Evolutionary conservation across 2,888 invertebrate genomes (phyloP).

Genomic region (Conomelus anceps): DNA sequence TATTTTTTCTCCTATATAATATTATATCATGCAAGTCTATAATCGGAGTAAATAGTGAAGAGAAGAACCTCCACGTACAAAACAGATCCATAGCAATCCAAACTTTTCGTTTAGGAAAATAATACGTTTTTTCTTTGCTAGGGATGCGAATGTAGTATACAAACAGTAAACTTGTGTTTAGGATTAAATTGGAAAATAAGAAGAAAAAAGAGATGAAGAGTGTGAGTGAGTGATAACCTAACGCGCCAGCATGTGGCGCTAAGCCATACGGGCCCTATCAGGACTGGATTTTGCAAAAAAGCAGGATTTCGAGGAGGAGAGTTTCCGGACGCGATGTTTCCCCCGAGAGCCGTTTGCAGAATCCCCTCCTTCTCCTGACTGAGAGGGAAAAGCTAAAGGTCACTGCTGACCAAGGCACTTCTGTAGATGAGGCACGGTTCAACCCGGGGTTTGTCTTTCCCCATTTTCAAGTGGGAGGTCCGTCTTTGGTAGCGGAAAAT

Average conservation of each 20-base stretch:
- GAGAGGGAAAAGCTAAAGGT: background rate
- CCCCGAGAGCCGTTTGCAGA: background rate
- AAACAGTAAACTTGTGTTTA: background rate
- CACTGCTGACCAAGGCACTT: background rate
- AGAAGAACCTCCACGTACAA: too few species aligned
- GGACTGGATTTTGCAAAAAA: background rate
- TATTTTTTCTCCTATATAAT: too few species aligned
- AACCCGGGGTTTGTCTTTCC: background rate
- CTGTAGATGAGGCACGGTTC: background rate
- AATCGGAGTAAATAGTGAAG: too few species aligned
- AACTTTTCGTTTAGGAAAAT: background rate
- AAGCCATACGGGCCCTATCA: background rate
- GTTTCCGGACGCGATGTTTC: background rate
- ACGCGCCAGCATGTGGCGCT: background rate
- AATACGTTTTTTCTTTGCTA: background rate
- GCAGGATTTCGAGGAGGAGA: background rate
- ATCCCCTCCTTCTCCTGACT: background rate
- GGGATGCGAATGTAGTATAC: background rate
- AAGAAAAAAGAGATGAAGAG: background rate
- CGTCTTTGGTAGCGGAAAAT: background rate
- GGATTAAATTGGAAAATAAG: background rate
- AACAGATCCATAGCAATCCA: too few species aligned
- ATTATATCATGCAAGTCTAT: too few species aligned
- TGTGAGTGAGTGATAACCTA: background rate
- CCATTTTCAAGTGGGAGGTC: background rate